These are phyloP conservation scores for Wiebesia pumilae DNA, from an alignment of 1,140 invertebrate genomes.

Conservation along the genomic window DNA sequence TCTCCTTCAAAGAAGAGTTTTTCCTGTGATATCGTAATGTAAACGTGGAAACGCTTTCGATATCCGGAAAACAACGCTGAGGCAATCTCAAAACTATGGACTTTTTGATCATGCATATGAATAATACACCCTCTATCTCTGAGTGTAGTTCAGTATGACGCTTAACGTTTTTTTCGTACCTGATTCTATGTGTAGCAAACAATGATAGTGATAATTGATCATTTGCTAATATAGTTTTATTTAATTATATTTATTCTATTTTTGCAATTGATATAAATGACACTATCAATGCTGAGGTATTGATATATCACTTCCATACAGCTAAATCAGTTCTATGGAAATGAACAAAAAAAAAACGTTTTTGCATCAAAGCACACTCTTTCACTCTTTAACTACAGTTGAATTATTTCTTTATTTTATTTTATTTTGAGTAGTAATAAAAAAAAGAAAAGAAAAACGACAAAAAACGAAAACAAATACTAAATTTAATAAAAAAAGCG, in stretches of 20 bases:
- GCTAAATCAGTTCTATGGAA: conserved; percentile 28
- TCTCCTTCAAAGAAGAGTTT: conserved; percentile 59
- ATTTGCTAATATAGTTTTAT: conserved; percentile 35
- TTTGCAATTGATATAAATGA: conserved; percentile 33
- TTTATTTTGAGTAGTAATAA: conserved; percentile 40
- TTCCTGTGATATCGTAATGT: conserved; percentile 51
- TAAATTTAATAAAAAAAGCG: not conserved
- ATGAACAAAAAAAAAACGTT: conserved; percentile 54
- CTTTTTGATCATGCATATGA: conserved; percentile 75
- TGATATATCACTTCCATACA: conserved; percentile 37
- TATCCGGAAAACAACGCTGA: conserved; percentile 74
- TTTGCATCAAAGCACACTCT: conserved; percentile 48
- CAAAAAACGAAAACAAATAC: not conserved
- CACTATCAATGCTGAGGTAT: conserved; percentile 50
- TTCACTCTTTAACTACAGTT: conserved; percentile 28
- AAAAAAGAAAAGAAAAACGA: not conserved
- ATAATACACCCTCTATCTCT: conserved; percentile 66
- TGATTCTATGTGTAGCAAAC: conserved; percentile 9
- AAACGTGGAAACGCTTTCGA: conserved; percentile 70
- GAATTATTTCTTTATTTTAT: conserved; percentile 49
- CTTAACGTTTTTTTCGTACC: conserved; percentile 51
- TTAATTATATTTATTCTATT: conserved; percentile 18
- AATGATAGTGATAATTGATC: conserved; percentile 46
- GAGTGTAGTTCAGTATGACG: conserved; percentile 53
- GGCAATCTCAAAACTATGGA: conserved; percentile 76